Evolutionary conservation across 2,888 invertebrate species (phyloP).

Genomic region (Hyposoter didymator): DNA sequence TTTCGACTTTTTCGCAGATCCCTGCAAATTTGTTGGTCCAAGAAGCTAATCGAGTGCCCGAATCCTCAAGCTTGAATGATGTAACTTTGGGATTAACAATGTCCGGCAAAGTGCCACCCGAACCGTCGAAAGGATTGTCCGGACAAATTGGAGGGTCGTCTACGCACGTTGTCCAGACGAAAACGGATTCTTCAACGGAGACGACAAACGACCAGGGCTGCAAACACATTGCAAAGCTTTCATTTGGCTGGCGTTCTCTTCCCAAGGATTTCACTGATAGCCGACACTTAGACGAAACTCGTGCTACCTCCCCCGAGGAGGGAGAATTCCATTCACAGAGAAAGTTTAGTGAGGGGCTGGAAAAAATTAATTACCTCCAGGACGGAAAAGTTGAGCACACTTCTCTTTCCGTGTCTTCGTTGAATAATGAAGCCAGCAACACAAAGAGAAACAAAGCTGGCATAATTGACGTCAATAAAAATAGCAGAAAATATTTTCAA

Average conservation of each 20-base stretch:
- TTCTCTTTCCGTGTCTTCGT: slow-evolving; percentile 10
- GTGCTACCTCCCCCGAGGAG: background rate
- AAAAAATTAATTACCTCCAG: slow-evolving; percentile 36
- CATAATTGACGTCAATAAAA: background rate
- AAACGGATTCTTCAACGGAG: background rate
- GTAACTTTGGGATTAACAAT: background rate
- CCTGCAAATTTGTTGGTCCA: slow-evolving; percentile 3
- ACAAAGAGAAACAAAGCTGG: slow-evolving; percentile 5
- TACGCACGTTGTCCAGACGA: background rate
- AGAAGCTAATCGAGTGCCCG: background rate
- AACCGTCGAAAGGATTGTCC: slow-evolving; percentile 7
- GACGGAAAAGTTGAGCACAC: background rate
- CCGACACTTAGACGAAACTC: slow-evolving; percentile 3
- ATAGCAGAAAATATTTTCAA: background rate
- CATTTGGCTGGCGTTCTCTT: background rate
- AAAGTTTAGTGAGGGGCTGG: background rate
- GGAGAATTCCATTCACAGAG: slow-evolving; percentile 7
- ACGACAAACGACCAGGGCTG: slow-evolving; percentile 4
- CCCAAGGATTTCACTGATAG: background rate
- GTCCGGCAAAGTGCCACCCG: background rate
- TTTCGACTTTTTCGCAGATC: background rate
- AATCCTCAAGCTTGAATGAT: background rate
- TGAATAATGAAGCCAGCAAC: slow-evolving; percentile 9
- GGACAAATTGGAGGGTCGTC: slow-evolving; percentile 3
- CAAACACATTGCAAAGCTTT: background rate